Base-by-base conservation (phyloP, 2,113 vertebrate genomes). In the Sphyrna mokarran region DNA sequence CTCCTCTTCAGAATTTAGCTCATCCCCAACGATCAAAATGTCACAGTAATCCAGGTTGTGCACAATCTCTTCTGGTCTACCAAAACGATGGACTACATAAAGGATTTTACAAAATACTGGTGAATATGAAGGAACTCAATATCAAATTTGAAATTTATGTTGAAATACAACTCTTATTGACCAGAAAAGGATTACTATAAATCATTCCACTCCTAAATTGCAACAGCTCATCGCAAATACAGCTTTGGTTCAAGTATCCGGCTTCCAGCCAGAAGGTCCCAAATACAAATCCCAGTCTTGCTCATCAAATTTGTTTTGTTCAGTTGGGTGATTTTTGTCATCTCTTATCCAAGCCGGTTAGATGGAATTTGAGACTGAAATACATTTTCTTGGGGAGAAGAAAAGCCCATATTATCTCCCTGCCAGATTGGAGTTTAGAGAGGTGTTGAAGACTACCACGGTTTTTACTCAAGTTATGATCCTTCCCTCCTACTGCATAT, bases 21-120 rank as follows among this genome's bases (percentile, higher is more conserved):
- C 98, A 96, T 98, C 97, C 1, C 98, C 99, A 96, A 98, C 97
- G 2, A 99, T 98, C 97, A 99, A 97, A 96, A 99, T 96, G 95
- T 99, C 99, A 97, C 99, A 99, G 97, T 99, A 99, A 97, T 99
- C 99, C 97, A 99, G 97, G 97, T 98, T 99, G 97, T 99, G 99
- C 70, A 99, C 98, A 96, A 98, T 98, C 97, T 99, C 98, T 96
- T 99, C 98, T 96, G 98, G 96, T 61, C 98, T 95, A 22, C 97
- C 97, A 5, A 98, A 96, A 70, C 97, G 97, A 95, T 96, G 97
- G 76, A 96, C 99, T 99, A 96, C 48, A 96, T 96, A 96, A 76
- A 54, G 10, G 9, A 95, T 48, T 95, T 48, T 29, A 95, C 95
- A 95, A 37, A 66, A 85, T 7, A 40, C 23, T n/a, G 8, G 43